These are phyloP conservation scores for Clupea harengus DNA, from an alignment of 2,113 vertebrate species.

Conservation along the genomic window DNA sequence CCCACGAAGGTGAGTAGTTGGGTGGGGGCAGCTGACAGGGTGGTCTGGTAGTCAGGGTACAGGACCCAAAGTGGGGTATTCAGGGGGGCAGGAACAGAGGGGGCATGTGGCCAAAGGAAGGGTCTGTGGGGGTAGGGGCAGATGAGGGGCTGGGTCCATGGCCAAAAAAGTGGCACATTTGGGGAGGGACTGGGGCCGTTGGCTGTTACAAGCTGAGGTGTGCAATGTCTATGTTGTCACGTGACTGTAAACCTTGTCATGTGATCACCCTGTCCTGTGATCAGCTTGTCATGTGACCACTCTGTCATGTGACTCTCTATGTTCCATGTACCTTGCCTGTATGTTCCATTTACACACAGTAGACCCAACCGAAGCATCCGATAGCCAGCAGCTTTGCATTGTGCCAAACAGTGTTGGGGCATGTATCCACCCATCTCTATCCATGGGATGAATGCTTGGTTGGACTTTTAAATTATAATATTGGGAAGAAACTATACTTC, in stretches of 20 bases:
- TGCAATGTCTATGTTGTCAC: background rate
- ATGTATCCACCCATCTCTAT: background rate
- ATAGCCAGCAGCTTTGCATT: background rate
- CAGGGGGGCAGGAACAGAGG: too few species aligned
- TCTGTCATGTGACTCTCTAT: conserved; percentile 2
- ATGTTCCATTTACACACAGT: background rate
- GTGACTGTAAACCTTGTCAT: conserved; percentile 4
- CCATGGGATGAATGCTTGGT: background rate
- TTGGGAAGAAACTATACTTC: background rate
- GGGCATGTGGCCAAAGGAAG: too few species aligned
- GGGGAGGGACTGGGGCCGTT: background rate
- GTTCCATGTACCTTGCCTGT: background rate
- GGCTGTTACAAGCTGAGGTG: background rate
- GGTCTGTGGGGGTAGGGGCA: too few species aligned
- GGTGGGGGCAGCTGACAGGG: background rate
- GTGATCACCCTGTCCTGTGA: background rate
- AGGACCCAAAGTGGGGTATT: background rate
- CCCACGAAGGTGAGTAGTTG: background rate
- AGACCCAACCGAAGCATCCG: background rate
- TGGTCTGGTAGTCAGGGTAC: background rate
- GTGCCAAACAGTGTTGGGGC: background rate
- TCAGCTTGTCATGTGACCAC: background rate
- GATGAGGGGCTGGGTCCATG: too few species aligned
- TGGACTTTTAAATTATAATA: background rate
- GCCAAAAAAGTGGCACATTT: too few species aligned